These are phyloP conservation scores for Etia nguti DNA, from an alignment of 2,113 vertebrate species.

Conservation along the genomic window DNA sequence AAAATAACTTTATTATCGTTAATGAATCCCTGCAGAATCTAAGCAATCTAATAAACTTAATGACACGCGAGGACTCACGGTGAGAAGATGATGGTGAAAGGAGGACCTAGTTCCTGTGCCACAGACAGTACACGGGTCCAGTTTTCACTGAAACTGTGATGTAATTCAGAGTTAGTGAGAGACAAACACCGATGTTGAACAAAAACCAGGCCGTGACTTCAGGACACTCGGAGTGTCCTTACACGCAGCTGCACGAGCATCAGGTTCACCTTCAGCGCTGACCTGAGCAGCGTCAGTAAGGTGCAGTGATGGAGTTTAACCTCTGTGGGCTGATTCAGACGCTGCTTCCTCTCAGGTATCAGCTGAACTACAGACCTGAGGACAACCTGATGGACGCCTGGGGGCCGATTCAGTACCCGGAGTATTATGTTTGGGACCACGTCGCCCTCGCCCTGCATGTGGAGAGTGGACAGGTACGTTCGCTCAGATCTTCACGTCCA, in stretches of 20 bases:
- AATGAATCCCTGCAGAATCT: neutral
- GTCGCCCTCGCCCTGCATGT: neutral
- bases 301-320: neutral
- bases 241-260: neutral
- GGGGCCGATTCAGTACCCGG: rapidly evolving
- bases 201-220: neutral
- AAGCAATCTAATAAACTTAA: neutral
- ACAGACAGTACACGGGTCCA: rapidly evolving
- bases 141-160: neutral
- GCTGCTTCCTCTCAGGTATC: neutral
- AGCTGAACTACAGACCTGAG: rapidly evolving
- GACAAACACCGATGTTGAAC: rapidly evolving
- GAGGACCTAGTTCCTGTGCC: neutral
- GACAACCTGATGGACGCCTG: rapidly evolving
- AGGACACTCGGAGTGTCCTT: neutral
- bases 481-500: neutral
- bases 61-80: rapidly evolving
- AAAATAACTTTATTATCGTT: neutral
- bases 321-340: neutral
- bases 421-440: conserved; percentile 17
- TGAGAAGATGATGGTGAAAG: rapidly evolving
- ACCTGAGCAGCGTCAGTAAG: neutral
- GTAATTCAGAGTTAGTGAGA: neutral
- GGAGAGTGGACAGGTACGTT: neutral
- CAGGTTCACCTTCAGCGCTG: neutral